These are phyloP conservation scores for Lycopodina hypogea DNA, from an alignment of 37 sponge, comb jelly and placozoan species.

Conservation along the genomic window DNA sequence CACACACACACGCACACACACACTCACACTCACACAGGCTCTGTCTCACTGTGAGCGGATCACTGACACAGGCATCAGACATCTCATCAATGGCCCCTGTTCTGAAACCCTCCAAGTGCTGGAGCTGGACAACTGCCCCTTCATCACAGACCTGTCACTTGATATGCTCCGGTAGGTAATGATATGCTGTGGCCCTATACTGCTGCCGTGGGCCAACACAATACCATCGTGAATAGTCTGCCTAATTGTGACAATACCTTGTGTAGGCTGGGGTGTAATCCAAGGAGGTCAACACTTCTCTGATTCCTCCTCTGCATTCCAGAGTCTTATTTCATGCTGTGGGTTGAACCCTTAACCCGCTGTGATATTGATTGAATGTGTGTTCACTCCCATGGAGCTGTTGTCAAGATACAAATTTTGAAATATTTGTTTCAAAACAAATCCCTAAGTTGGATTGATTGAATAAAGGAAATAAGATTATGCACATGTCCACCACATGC, in stretches of 20 bases:
- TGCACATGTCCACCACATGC: too few species aligned
- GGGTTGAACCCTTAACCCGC: too few species aligned
- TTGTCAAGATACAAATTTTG: background rate
- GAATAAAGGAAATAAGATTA: too few species aligned
- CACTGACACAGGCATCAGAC: slow-evolving; percentile 81
- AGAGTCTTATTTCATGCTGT: too few species aligned
- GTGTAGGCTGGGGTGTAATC: too few species aligned
- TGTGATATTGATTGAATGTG: background rate
- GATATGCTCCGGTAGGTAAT: slow-evolving; percentile 78
- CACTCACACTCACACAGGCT: slow-evolving; percentile 36
- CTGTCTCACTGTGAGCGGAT: slow-evolving; percentile 95
- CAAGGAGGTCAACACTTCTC: too few species aligned
- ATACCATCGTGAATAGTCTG: too few species aligned
- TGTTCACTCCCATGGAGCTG: background rate
- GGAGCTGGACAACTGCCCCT: slow-evolving; percentile 97
- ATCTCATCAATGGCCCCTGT: slow-evolving; percentile 60
- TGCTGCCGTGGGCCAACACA: too few species aligned
- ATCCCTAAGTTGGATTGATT: too few species aligned
- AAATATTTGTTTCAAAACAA: background rate
- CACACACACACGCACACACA: background rate
- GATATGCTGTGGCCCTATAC: too few species aligned
- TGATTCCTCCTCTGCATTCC: too few species aligned
- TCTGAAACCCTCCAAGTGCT: slow-evolving; percentile 69
- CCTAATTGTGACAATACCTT: too few species aligned
- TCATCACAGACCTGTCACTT: slow-evolving; percentile 82